Percentiles rank a stretch among this genome's conserved stretches.
Evolutionary conservation across 2,797 vertebrate species (phyloP).

Genomic region (Danio albolineatus): DNA sequence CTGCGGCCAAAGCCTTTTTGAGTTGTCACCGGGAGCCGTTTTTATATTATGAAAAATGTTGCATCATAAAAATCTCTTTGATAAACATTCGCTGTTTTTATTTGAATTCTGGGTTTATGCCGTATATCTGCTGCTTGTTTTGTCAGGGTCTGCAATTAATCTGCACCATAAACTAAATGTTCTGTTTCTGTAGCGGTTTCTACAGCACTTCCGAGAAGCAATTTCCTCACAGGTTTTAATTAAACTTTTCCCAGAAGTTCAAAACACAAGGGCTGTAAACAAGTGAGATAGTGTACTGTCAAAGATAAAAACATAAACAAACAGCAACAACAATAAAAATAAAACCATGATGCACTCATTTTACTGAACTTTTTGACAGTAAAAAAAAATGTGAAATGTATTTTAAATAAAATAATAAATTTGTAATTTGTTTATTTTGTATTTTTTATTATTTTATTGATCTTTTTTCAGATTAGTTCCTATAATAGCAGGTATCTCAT

Average conservation of each 20-base stretch:
- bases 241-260: slow-evolving; percentile 7
- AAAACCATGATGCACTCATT: too few species aligned
- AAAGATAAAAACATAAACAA: too few species aligned
- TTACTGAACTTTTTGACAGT: too few species aligned
- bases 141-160: neutral
- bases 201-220: neutral
- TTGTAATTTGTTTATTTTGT: too few species aligned
- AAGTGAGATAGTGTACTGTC: neutral
- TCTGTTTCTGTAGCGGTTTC: slow-evolving; percentile 25
- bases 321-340: too few species aligned
- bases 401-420: too few species aligned
- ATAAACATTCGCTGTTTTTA: slow-evolving; percentile 9
- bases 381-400: too few species aligned
- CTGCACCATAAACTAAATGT: slow-evolving; percentile 17
- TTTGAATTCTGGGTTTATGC: neutral
- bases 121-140: neutral
- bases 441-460: too few species aligned
- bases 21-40: neutral
- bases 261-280: slow-evolving; percentile 2
- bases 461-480: too few species aligned
- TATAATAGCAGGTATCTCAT: too few species aligned
- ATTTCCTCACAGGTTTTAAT: slow-evolving; percentile 12
- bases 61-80: neutral
- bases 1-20: too few species aligned
- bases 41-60: neutral